Conservation (phyloP, 2,797 vertebrate species). For the Microhierax caerulescens region DNA sequence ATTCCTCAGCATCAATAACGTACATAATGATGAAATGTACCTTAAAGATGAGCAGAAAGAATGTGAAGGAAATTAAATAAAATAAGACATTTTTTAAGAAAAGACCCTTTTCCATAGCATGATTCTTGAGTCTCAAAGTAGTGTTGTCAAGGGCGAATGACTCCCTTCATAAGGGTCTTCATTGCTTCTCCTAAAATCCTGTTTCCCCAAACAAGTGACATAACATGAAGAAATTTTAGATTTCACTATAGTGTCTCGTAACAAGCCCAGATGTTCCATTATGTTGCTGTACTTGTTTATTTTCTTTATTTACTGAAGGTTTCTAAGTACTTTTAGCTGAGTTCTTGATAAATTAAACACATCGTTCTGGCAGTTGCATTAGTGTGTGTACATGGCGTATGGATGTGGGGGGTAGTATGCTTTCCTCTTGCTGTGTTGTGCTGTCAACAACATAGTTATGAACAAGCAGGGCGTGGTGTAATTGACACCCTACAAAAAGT, state of each 20-base stretch:
- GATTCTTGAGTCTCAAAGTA: not conserved
- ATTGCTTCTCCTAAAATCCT: not conserved
- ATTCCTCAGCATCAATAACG: not conserved
- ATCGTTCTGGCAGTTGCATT: not conserved
- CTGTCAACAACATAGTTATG: conserved; percentile 10
- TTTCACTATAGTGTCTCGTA: not conserved
- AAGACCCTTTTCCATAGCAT: not conserved
- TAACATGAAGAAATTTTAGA: not conserved
- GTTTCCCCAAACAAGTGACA: not conserved
- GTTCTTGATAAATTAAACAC: not conserved
- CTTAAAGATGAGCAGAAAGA: not conserved
- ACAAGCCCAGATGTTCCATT: not conserved
- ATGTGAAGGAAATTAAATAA: not conserved
- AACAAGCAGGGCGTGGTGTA: conserved; percentile 18
- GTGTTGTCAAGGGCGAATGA: not conserved
- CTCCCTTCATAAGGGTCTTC: not conserved
- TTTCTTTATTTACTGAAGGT: not conserved
- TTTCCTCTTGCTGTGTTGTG: not conserved
- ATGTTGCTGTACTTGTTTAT: not conserved
- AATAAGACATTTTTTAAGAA: not conserved
- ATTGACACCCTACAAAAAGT: conserved; percentile 35
- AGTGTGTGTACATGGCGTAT: not conserved
- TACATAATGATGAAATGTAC: not conserved
- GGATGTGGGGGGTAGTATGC: not conserved
- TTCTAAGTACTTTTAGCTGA: not conserved